Conservation (phyloP, 2,113 vertebrate genomes). For the Cathartes aura region DNA sequence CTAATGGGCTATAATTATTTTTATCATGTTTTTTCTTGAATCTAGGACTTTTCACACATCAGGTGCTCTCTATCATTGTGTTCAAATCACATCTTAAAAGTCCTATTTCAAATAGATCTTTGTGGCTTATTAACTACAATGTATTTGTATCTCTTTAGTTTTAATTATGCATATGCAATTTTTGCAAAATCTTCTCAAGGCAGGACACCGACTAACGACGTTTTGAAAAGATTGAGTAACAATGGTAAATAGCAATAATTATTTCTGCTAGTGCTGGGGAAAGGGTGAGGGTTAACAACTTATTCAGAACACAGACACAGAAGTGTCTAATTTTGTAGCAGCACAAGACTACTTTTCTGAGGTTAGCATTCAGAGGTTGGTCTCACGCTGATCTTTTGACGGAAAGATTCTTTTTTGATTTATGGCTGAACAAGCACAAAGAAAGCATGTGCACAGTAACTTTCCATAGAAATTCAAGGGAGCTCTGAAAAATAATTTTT, state of each 20-base stretch:
- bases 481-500: not conserved
- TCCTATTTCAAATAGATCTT: not conserved
- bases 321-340: not conserved
- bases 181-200: not conserved
- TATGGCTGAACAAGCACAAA: not conserved
- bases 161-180: not conserved
- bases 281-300: not conserved
- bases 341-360: not conserved
- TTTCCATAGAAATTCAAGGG: not conserved
- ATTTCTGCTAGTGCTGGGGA: not conserved
- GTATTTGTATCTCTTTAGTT: not conserved
- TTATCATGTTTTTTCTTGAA: not conserved
- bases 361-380: not conserved
- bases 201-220: rapidly evolving
- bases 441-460: not conserved
- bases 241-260: not conserved
- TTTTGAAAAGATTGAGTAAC: constrained; percentile 16
- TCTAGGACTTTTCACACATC: not conserved
- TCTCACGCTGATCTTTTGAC: not conserved
- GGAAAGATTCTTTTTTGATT: not conserved
- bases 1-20: not conserved
- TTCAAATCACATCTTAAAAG: not conserved
- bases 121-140: not conserved
- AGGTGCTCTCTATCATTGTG: not conserved
- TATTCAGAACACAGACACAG: not conserved